Evolutionary conservation across 2,888 invertebrate species (phyloP), one percentile per base, ranked within the genome.

Genomic region (Criorhina ranunculi): DNA sequence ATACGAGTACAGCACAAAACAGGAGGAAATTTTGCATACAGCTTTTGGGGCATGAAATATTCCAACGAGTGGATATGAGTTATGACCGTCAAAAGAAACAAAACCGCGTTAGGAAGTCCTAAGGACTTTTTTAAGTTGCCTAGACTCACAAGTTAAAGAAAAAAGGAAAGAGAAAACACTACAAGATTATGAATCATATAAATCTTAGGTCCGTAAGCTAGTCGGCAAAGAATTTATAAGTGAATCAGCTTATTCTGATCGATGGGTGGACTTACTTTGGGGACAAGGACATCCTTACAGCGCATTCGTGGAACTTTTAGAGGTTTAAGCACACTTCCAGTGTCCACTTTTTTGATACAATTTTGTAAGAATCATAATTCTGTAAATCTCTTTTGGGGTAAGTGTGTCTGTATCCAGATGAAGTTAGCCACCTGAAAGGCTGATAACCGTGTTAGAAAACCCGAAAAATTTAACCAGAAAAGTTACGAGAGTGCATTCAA

Each of bases 31-130:
- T n/a, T 77, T 69, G 44, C 67, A 69, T 60, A 69, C 60, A 60
- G 35, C 51, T 44, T 69, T 67, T 42, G 24, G n/a, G 51, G 29
- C 33, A 44, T 77, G 67, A 77, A 59, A 66, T 60, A 69, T 60
- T 44, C 24, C 4, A 1, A 24, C 42, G 67, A 60, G 33, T 42
- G 77, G n/a, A 40, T 76, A 67, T 77, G 77, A 77, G 67, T 77
- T 69, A 77, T 77, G 77, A 35, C 35, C 57, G 59, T 67, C 66
- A 64, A 37, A 59, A 40, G 33, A 53, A 40, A 49, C 31, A 49
- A 40, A 8, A 24, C 24, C 24, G 37, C 4, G 37, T 33, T 19
- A 60, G 24, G 19, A 35, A 51, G 59, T 77, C n/a, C 59, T 53
- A 40, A 67, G 40, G 57, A 62, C 73, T 24, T 55, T 24, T 51